Conservation (phyloP, 2,888 invertebrate species). For the Cerceris ruficornis region DNA sequence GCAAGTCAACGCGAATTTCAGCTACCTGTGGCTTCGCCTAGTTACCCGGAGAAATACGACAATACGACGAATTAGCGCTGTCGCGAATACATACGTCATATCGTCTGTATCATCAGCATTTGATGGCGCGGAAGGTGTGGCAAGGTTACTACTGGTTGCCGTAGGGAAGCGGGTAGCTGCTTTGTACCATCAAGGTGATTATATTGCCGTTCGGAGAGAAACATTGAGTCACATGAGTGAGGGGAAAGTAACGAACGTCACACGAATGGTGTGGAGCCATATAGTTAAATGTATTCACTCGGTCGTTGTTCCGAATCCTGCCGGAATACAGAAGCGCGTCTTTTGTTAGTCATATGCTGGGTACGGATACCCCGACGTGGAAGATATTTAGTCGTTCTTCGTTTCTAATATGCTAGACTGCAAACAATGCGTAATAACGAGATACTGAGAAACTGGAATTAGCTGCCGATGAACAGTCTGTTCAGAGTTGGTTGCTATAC, state of each 20-base stretch:
- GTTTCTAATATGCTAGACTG: conserved; percentile 41
- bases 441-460: conserved; percentile 37
- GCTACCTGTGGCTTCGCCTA: conserved; percentile 76
- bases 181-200: conserved; percentile 81
- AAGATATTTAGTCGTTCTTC: conserved; percentile 46
- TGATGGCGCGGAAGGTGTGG: conserved; percentile 72
- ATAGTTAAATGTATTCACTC: conserved; percentile 44
- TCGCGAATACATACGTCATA: conserved; percentile 74
- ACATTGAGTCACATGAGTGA: conserved; percentile 72
- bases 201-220: conserved; percentile 77
- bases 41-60: conserved; percentile 71
- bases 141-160: conserved; percentile 65
- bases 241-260: conserved; percentile 65
- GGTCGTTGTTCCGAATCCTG: conserved; percentile 45
- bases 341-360: conserved; percentile 65
- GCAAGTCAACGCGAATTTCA: conserved; percentile 47
- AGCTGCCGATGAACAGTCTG: conserved; percentile 19
- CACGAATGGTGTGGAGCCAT: conserved; percentile 41
- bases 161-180: conserved; percentile 71
- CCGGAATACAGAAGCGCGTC: conserved; percentile 49
- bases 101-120: conserved; percentile 81
- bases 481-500: background rate
- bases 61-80: conserved; percentile 76
- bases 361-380: conserved; percentile 40
- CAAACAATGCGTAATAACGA: conserved; percentile 58